These are phyloP conservation scores for Artibeus jamaicensis DNA, from an alignment of 2,797 vertebrate species.

Conservation along the genomic window DNA sequence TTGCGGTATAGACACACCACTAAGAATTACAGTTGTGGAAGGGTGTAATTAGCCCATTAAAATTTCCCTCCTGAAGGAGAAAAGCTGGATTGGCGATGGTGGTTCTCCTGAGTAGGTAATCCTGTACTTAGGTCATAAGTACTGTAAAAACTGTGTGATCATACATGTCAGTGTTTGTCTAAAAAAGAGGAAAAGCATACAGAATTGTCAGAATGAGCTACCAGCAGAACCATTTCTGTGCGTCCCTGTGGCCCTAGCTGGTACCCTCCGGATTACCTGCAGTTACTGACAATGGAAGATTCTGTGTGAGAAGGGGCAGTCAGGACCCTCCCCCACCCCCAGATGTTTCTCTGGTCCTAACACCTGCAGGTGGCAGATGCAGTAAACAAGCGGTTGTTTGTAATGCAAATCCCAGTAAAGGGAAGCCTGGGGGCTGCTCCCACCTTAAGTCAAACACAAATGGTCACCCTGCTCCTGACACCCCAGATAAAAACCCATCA, in stretches of 20 bases:
- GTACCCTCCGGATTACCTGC: background rate
- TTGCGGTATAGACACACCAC: background rate
- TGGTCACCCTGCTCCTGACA: constrained; percentile 52
- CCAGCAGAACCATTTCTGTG: background rate
- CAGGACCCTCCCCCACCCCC: background rate
- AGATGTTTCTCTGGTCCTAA: constrained; percentile 70
- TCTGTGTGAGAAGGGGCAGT: background rate
- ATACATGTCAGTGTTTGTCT: background rate
- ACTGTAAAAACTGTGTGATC: background rate
- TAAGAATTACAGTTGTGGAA: background rate
- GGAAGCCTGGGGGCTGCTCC: constrained; percentile 12
- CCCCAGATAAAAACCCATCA: constrained; percentile 32
- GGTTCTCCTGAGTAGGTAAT: background rate
- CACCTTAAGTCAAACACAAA: constrained; percentile 63
- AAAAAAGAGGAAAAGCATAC: background rate
- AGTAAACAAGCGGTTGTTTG: constrained; percentile 70
- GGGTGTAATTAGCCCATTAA: background rate
- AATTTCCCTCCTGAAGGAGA: background rate
- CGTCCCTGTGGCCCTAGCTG: background rate
- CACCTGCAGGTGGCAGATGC: constrained; percentile 74
- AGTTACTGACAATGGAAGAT: background rate
- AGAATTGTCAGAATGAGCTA: background rate
- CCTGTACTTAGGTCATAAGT: background rate
- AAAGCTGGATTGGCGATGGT: background rate
- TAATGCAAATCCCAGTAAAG: constrained; percentile 78